These are phyloP conservation scores for Lutjanus argentimaculatus DNA, from an alignment of 2,797 vertebrate species.

Conservation along the genomic window DNA sequence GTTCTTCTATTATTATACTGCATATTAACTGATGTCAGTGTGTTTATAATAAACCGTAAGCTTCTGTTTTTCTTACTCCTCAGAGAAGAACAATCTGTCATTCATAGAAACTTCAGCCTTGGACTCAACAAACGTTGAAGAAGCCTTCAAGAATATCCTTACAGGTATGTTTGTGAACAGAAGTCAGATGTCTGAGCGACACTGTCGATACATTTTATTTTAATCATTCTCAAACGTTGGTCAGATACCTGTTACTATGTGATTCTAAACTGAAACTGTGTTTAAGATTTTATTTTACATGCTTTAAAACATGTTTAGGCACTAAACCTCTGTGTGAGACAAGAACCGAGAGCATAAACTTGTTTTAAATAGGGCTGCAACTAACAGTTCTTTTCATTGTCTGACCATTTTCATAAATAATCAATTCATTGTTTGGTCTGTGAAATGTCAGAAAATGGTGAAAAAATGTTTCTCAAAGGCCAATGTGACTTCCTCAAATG, in stretches of 20 bases:
- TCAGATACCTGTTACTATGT: not conserved
- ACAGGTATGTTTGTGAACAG: slow-evolving; percentile 87
- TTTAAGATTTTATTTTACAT: not conserved
- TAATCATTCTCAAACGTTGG: not conserved
- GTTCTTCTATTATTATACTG: too few relatives aligned
- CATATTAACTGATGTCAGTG: too few relatives aligned
- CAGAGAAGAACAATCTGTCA: slow-evolving; percentile 98
- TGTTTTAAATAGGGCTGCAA: too few relatives aligned
- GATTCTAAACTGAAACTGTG: not conserved
- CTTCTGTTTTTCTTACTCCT: slow-evolving; percentile 45
- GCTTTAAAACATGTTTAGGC: not conserved
- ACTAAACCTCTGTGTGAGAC: not conserved
- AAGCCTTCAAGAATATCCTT: slow-evolving; percentile 98
- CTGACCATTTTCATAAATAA: too few relatives aligned
- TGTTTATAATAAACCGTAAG: not conserved
- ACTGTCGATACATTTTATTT: not conserved
- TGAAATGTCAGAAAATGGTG: too few relatives aligned
- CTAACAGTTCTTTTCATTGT: too few relatives aligned
- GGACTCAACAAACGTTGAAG: slow-evolving; percentile 99
- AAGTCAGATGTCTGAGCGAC: not conserved
- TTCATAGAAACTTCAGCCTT: slow-evolving; percentile 99
- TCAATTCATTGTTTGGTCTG: too few relatives aligned
- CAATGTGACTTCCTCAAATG: too few relatives aligned
- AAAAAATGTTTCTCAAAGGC: too few relatives aligned
- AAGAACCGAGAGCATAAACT: not conserved